phyloP scores from a whole-genome alignment of 2,797 vertebrate genomes.

The Macropus fuliginosus region DNA sequence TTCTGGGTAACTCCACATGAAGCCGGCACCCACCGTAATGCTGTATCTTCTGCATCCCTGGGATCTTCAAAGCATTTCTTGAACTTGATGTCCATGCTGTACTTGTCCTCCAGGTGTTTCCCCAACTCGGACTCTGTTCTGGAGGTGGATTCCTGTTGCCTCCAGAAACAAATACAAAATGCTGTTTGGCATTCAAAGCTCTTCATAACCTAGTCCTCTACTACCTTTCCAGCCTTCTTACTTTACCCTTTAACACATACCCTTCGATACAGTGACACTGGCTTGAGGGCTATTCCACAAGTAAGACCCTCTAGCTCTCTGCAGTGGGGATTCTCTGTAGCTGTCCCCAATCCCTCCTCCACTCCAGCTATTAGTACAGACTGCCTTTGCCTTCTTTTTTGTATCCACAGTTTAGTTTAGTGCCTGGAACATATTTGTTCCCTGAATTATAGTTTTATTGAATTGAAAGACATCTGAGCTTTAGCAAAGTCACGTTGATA shows the following conservation, averaged over 20 bases:
- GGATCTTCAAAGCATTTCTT: no score
- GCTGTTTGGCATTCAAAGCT: not conserved
- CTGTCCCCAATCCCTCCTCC: not conserved
- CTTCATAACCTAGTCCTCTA: not conserved
- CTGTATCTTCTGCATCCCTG: constrained; percentile 92
- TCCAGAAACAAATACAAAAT: not conserved
- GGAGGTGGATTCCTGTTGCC: not conserved
- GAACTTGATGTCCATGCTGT: no score
- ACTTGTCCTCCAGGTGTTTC: no score
- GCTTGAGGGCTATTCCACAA: not conserved
- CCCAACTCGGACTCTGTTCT: not conserved
- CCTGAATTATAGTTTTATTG: not conserved
- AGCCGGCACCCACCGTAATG: constrained; percentile 92
- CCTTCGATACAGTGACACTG: not conserved
- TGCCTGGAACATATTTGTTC: not conserved
- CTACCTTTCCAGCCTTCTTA: not conserved
- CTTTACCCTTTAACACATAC: not conserved
- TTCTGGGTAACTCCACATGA: constrained; percentile 94
- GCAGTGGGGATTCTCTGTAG: not conserved
- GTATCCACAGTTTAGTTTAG: not conserved
- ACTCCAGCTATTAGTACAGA: not conserved
- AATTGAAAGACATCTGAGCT: not conserved
- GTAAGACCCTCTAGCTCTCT: not conserved
- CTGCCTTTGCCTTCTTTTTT: not conserved
- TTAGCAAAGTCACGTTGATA: not conserved